These are phyloP conservation scores for Tarsius wallacei DNA, from an alignment of 2,797 vertebrate genomes.

Conservation along the genomic window DNA sequence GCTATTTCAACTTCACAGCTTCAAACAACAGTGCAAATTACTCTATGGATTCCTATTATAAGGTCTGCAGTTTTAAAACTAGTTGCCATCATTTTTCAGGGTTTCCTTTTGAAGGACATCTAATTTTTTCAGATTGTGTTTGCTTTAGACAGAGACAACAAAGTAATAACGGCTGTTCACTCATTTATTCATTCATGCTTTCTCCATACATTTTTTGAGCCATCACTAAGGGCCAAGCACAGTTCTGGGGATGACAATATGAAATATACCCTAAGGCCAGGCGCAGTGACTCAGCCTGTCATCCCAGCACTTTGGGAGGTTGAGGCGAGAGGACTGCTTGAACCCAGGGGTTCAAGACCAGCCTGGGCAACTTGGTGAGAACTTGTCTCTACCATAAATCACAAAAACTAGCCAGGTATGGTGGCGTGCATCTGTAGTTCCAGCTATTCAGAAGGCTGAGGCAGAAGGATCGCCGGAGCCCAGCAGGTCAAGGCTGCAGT, in stretches of 20 bases:
- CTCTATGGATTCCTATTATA: neutral
- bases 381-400: too few relatives aligned
- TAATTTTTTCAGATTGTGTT: neutral
- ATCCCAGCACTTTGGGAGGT: too few relatives aligned
- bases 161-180: neutral
- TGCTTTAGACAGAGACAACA: neutral
- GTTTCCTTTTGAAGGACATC: neutral
- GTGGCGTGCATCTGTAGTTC: too few relatives aligned
- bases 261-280: too few relatives aligned
- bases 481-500: too few relatives aligned
- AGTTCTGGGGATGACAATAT: neutral
- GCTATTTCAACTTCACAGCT: constrained; percentile 44
- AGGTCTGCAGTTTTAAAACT: neutral
- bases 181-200: neutral
- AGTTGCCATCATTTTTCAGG: neutral
- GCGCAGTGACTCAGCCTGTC: too few relatives aligned
- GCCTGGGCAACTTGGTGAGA: too few relatives aligned
- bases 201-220: neutral
- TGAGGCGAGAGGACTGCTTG: too few relatives aligned
- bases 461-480: too few relatives aligned
- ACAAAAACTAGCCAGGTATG: too few relatives aligned
- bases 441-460: too few relatives aligned
- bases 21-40: constrained; percentile 33
- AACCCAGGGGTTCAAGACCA: too few relatives aligned
- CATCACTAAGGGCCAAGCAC: neutral